A percentile compares a stretch with the other conserved stretches of the same genome.
Conservation (phyloP, 2,888 invertebrate species). For the Cinara cedri region DNA sequence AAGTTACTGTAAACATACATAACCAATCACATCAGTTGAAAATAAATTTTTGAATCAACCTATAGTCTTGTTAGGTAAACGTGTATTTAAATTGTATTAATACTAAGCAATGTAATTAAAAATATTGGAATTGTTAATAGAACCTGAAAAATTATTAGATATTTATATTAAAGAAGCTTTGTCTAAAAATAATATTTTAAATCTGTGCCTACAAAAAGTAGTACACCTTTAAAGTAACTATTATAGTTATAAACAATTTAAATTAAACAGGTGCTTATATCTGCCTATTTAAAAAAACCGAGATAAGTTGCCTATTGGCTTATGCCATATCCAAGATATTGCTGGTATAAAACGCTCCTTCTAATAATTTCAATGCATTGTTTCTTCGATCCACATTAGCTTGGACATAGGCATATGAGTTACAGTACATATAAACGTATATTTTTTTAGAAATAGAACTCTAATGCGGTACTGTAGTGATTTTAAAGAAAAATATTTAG, state of each 20-base stretch:
- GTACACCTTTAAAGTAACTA: not conserved
- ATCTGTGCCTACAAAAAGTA: not conserved
- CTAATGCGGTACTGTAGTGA: conserved; percentile 7
- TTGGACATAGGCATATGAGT: not conserved
- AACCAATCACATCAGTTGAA: not conserved
- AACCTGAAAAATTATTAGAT: not conserved
- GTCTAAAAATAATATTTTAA: not conserved
- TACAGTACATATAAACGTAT: not conserved
- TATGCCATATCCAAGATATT: not conserved
- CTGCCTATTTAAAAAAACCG: not conserved
- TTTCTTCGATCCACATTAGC: not conserved
- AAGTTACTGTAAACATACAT: not conserved
- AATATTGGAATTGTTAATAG: not conserved
- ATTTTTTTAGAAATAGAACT: conserved; percentile 3
- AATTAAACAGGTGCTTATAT: not conserved
- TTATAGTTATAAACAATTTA: not conserved
- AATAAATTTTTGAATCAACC: not conserved
- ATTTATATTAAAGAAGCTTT: not conserved
- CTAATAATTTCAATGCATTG: not conserved
- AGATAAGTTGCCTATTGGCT: not conserved
- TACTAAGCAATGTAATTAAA: not conserved
- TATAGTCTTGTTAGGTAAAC: not conserved
- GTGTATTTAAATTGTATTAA: not conserved
- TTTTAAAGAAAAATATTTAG: not conserved
- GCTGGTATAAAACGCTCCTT: not conserved